Conservation (phyloP, 2,888 invertebrate species). For the Syritta pipiens region DNA sequence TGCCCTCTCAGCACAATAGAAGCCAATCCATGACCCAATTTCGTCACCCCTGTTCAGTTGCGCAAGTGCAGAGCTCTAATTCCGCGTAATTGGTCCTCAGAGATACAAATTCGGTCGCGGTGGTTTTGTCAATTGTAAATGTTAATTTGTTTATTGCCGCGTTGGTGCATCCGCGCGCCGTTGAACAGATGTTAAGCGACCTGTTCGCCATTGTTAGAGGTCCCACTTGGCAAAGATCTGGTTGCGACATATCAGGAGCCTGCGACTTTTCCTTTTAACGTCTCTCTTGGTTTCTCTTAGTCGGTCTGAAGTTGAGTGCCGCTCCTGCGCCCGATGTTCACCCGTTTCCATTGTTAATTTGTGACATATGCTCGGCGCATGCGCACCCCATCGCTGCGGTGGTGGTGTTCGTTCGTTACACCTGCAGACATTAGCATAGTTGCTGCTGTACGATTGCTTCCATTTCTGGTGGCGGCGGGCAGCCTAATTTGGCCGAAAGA, state of each 20-base stretch:
- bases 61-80: slow-evolving; percentile 59
- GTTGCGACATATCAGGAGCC: slow-evolving; percentile 67
- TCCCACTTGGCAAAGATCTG: slow-evolving; percentile 19
- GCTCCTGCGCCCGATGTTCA: slow-evolving; percentile 58
- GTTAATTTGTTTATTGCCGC: slow-evolving; percentile 67
- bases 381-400: slow-evolving; percentile 1
- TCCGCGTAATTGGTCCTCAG: slow-evolving; percentile 55
- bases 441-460: slow-evolving; percentile 18
- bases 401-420: slow-evolving; percentile 33
- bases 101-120: slow-evolving; percentile 1
- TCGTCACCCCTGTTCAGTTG: slow-evolving; percentile 33
- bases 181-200: slow-evolving; percentile 62
- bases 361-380: slow-evolving; percentile 56
- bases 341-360: slow-evolving; percentile 58
- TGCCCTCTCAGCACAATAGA: slow-evolving; percentile 1
- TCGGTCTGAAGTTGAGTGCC: slow-evolving; percentile 40
- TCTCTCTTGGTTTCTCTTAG: background rate
- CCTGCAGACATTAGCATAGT: slow-evolving; percentile 65
- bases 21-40: slow-evolving; percentile 33
- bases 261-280: slow-evolving; percentile 62
- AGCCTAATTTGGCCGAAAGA: slow-evolving; percentile 61
- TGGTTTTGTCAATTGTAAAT: slow-evolving; percentile 58
- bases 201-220: slow-evolving; percentile 39
- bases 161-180: slow-evolving; percentile 57
- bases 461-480: slow-evolving; percentile 38